These are phyloP conservation scores for Marronus borbonicus DNA, from an alignment of 2,888 invertebrate species.

Conservation along the genomic window DNA sequence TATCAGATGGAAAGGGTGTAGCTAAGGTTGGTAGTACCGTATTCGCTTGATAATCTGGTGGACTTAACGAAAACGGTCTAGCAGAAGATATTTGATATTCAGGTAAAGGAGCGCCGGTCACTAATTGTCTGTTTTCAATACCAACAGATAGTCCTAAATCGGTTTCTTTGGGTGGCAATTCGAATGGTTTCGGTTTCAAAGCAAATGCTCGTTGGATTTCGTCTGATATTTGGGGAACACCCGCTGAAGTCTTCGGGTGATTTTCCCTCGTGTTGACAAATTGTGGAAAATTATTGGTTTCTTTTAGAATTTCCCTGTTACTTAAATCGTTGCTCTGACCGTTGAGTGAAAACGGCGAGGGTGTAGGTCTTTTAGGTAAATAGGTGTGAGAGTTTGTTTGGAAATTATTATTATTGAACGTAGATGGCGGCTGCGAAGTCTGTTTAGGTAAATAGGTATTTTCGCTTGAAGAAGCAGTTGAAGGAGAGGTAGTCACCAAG, in stretches of 20 bases:
- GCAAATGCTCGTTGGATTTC: conserved; percentile 37
- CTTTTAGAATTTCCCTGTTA: conserved; percentile 15
- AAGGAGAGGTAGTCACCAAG: background rate
- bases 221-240: conserved; percentile 39
- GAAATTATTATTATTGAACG: background rate
- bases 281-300: conserved; percentile 15
- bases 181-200: conserved; percentile 50
- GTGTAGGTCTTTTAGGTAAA: conserved; percentile 29
- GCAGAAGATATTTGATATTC: conserved; percentile 65
- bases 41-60: conserved; percentile 35
- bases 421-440: conserved; percentile 25
- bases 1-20: conserved; percentile 71
- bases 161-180: conserved; percentile 45
- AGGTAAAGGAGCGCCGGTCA: conserved; percentile 23
- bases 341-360: conserved; percentile 14
- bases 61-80: conserved; percentile 62
- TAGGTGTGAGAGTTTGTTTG: conserved; percentile 34
- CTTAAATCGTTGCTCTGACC: background rate
- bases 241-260: conserved; percentile 36
- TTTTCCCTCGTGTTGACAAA: background rate
- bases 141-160: background rate
- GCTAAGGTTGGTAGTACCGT: conserved; percentile 60
- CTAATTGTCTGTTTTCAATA: background rate
- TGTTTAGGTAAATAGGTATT: conserved; percentile 53
- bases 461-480: conserved; percentile 20